These are phyloP conservation scores for Bombus cullumanus DNA, from an alignment of 1,140 invertebrate species.

Conservation along the genomic window DNA sequence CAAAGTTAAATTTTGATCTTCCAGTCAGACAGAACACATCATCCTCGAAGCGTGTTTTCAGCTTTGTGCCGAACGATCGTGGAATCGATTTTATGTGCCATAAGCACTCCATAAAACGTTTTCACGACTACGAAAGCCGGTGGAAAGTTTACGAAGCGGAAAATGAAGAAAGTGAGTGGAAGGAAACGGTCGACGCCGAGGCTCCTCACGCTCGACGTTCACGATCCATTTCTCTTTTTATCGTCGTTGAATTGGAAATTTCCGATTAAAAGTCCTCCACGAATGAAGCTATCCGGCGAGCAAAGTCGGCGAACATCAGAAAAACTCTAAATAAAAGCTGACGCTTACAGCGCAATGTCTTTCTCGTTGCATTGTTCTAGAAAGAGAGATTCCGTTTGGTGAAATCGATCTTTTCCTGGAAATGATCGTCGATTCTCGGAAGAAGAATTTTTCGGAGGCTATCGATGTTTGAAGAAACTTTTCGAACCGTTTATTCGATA, in stretches of 20 bases:
- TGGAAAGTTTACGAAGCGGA: conserved; percentile 42
- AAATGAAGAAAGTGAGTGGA: conserved; percentile 39
- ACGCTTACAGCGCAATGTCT: background rate
- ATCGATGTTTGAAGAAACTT: too few relatives aligned
- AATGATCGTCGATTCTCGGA: background rate
- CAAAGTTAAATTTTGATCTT: conserved; percentile 36
- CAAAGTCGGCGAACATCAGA: conserved; percentile 25
- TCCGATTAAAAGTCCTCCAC: background rate
- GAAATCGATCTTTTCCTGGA: background rate
- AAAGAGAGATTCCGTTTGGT: background rate
- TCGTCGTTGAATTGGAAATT: background rate
- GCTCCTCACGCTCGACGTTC: background rate
- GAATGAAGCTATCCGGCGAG: conserved; percentile 8
- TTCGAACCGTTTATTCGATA: too few relatives aligned
- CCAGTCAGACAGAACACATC: background rate
- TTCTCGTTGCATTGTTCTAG: background rate
- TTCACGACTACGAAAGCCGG: conserved; percentile 2
- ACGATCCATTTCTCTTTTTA: background rate
- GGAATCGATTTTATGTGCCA: conserved; percentile 39
- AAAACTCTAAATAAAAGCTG: background rate
- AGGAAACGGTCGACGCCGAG: conserved; percentile 8
- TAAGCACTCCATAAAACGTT: conserved; percentile 57
- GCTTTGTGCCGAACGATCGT: conserved; percentile 12
- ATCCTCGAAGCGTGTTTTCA: conserved; percentile 1
- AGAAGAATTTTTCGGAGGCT: background rate